Evolutionary conservation across 2,797 vertebrate genomes (phyloP).

Genomic region (Mormyrus hasselquistii): DNA sequence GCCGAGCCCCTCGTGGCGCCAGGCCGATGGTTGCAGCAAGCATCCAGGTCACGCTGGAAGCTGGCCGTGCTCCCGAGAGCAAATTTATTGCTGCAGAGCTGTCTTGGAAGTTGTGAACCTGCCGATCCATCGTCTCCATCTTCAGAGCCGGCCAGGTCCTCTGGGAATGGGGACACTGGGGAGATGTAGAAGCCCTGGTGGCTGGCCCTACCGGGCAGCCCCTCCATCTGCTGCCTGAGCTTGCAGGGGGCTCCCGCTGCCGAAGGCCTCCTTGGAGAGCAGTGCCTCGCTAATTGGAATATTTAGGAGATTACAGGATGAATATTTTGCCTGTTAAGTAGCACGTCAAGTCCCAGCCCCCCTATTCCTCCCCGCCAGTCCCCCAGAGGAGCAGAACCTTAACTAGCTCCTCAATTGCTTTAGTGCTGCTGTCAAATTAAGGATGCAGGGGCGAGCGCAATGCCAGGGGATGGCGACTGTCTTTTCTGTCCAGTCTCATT

Average conservation of each 20-base stretch:
- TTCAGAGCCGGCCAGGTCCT: background rate
- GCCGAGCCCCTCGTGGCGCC: background rate
- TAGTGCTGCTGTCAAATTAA: constrained; percentile 42
- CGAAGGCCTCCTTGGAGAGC: constrained; percentile 13
- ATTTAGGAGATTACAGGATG: constrained; percentile 30
- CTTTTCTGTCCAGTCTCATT: constrained; percentile 51
- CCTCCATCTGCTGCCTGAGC: constrained; percentile 15
- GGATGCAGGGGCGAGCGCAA: constrained; percentile 37
- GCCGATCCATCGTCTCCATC: background rate
- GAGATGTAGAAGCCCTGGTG: constrained; percentile 7
- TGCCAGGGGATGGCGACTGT: constrained; percentile 64
- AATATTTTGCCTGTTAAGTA: constrained; percentile 43
- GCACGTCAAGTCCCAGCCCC: constrained; percentile 34
- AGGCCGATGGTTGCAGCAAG: background rate
- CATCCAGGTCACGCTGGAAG: background rate
- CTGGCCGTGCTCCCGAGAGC: background rate
- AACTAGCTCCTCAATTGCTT: constrained; percentile 41
- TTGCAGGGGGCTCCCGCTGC: background rate
- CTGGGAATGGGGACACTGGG: background rate
- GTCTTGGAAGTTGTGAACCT: background rate
- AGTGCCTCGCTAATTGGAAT: constrained; percentile 26
- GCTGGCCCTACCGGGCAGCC: background rate
- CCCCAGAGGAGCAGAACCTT: constrained; percentile 44
- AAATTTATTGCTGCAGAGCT: background rate
- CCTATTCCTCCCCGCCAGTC: background rate